Base-by-base conservation (phyloP, 2,797 vertebrate species). In the Cercopithecus petaurista region DNA sequence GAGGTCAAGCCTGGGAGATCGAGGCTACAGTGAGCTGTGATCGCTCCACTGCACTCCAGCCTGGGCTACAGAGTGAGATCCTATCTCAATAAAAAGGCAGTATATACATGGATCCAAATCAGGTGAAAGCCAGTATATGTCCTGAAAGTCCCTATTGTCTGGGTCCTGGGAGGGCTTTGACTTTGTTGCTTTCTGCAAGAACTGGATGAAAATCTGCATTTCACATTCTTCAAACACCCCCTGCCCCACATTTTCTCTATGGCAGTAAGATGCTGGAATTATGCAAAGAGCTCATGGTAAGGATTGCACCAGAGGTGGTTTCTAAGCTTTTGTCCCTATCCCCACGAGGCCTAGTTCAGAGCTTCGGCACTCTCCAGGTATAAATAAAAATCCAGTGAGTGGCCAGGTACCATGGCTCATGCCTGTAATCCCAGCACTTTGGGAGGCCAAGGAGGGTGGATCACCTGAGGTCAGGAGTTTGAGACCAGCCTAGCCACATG, bases 101-200 rank as follows among this genome's bases (percentile, higher is more conserved):
- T 59, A 72, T 83, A 93, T 82, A 12, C n/a, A 1, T 70, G 11
- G 26, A 48, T 86, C 75, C 92, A 96, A 91, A 94, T 90, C 28
- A 87, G 43, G 13, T 59, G 39, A 94, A 90, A 94, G 21, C 46
- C 50, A 82, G 41, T 33, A 1, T 93, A 2, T 90, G 33, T 95
- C 64, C 77, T 92, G 59, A 95, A 57, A 36, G 30, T 79, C 50
- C 9, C 30, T 61, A 21, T 82, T 79, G 24, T 88, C 52, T 84
- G 86, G 48, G 48, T n/a, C 33, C 5, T 57, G 14, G 59, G 48
- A 92, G 26, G 57, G 28, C 93, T 94, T 96, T 93, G 48, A 70
- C 90, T 86, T 61, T 84, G 67, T 88, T 95, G 43, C 84, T 94
- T 90, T 95, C 43, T 92, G 24, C 43, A 94, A 93, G 64, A 94